These are phyloP conservation scores for Cylas formicarius DNA, from an alignment of 1,140 invertebrate genomes.

Conservation along the genomic window DNA sequence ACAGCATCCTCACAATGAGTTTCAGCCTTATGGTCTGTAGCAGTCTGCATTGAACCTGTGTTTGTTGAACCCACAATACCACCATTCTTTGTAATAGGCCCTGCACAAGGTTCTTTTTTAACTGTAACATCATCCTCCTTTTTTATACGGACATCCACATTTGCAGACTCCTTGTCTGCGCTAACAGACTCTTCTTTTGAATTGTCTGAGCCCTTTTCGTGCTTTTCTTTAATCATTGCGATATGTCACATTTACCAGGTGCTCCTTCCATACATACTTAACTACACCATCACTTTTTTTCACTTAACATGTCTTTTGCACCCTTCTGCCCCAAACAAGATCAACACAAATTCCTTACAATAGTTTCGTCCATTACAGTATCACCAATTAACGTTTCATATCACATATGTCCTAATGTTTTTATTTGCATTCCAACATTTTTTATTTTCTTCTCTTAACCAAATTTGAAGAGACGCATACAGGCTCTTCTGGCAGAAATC, in stretches of 20 bases:
- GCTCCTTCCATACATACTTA: constrained; percentile 36
- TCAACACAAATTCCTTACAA: constrained; percentile 20
- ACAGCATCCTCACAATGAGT: constrained; percentile 27
- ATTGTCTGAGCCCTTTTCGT: constrained; percentile 40
- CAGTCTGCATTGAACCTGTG: constrained; percentile 38
- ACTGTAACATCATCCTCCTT: constrained; percentile 37
- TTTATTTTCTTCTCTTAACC: constrained; percentile 42
- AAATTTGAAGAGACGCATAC: constrained; percentile 38
- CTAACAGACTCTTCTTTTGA: constrained; percentile 41
- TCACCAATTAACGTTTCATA: constrained; percentile 37
- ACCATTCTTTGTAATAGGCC: constrained; percentile 39
- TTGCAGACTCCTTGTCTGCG: constrained; percentile 37
- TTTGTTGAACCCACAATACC: constrained; percentile 41
- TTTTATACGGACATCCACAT: constrained; percentile 38
- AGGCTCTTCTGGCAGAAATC: constrained; percentile 24
- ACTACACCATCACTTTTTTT: constrained; percentile 35
- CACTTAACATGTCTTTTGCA: constrained; percentile 28
- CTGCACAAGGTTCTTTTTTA: constrained; percentile 33
- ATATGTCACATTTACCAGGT: constrained; percentile 28
- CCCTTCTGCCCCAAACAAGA: constrained; percentile 18
- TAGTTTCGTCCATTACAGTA: constrained; percentile 29
- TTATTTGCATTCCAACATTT: constrained; percentile 43
- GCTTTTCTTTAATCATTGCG: constrained; percentile 43
- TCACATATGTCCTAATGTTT: constrained; percentile 44
- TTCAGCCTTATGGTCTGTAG: constrained; percentile 34